A percentile compares a stretch with the other conserved stretches of the same genome.
These are phyloP conservation scores for Caprella mutica DNA, from an alignment of 2,888 invertebrate genomes.

Conservation along the genomic window DNA sequence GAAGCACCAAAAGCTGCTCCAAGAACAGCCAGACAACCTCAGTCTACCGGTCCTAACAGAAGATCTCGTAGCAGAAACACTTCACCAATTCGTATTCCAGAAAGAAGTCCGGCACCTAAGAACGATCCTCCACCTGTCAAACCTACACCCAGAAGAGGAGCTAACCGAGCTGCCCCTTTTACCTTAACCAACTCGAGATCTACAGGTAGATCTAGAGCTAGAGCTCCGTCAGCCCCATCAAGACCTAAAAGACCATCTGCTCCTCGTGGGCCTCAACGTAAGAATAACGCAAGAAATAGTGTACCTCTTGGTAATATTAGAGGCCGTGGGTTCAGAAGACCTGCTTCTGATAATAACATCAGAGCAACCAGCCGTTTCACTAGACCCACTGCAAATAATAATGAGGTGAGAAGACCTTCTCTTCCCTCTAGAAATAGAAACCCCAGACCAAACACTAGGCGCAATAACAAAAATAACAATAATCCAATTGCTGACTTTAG, in stretches of 20 bases:
- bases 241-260: not conserved
- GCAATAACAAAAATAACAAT: not conserved
- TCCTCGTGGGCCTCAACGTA: not conserved
- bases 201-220: not conserved
- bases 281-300: conserved; percentile 11
- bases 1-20: not conserved
- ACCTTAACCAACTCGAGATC: conserved; percentile 7
- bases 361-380: conserved; percentile 22
- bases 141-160: not conserved
- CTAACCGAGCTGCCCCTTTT: not conserved
- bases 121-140: not conserved
- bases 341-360: conserved; percentile 22
- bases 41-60: not conserved
- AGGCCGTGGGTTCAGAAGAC: conserved; percentile 24
- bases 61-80: conserved; percentile 8
- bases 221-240: not conserved
- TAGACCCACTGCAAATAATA: not conserved
- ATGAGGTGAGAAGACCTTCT: conserved; percentile 18
- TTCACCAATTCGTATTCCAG: conserved; percentile 1
- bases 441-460: not conserved
- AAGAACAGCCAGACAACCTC: not conserved
- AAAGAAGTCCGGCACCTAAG: not conserved
- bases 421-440: conserved; percentile 7
- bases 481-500: conserved; percentile 27
- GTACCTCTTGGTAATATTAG: conserved; percentile 29